Percentiles rank a stretch among this genome's conserved stretches.
Evolutionary conservation across 1,140 invertebrate species (phyloP).

Genomic region (Brachionus plicatilis): DNA sequence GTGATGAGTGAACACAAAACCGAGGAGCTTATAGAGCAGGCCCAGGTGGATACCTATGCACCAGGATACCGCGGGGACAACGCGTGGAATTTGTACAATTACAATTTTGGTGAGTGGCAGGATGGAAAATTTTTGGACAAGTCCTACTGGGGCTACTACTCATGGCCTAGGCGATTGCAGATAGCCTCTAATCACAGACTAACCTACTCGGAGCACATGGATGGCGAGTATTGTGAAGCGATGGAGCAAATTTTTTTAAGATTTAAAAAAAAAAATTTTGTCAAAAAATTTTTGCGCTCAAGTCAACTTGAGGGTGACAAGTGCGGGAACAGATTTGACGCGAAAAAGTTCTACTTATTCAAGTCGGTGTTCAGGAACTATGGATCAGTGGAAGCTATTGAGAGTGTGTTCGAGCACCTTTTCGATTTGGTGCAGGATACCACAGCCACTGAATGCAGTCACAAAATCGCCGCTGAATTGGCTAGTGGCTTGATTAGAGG

Average conservation of each 20-base stretch:
- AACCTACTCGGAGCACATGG: conserved; percentile 57
- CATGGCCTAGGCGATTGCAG: conserved; percentile 67
- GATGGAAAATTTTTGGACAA: conserved; percentile 63
- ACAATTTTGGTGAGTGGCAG: neutral
- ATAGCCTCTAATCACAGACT: neutral
- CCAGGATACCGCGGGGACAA: conserved; percentile 33
- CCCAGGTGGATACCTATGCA: neutral
- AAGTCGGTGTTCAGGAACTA: conserved; percentile 74
- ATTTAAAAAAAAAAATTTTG: conserved; percentile 61
- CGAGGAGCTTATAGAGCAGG: neutral
- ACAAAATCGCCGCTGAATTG: conserved; percentile 78
- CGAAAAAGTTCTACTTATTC: conserved; percentile 64
- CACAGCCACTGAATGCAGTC: conserved; percentile 68
- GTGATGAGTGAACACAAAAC: neutral
- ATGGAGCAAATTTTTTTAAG: conserved; percentile 54
- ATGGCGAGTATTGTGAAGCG: conserved; percentile 47
- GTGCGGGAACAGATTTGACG: conserved; percentile 71
- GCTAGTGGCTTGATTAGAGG: conserved; percentile 69
- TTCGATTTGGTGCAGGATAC: conserved; percentile 63
- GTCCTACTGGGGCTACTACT: conserved; percentile 69
- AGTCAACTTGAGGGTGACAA: conserved; percentile 79
- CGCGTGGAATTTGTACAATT: neutral
- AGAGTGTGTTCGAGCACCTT: conserved; percentile 64
- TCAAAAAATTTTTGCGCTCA: conserved; percentile 69
- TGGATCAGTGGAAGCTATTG: conserved; percentile 61